Base-by-base conservation (phyloP, 2,888 invertebrate species). In the Nemotelus pantherinus region DNA sequence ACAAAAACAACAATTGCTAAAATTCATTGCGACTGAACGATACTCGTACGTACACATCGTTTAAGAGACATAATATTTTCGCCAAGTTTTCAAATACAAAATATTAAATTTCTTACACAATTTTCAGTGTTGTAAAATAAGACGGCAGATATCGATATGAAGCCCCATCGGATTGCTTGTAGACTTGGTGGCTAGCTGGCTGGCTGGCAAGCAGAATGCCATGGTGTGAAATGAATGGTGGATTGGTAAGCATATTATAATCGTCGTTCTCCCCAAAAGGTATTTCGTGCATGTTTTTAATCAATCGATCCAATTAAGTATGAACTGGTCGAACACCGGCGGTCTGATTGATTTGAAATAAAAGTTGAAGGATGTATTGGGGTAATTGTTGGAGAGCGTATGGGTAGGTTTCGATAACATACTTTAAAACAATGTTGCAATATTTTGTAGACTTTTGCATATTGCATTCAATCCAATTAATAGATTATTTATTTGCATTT, bases 101-200 rank as follows among this genome's bases (percentile, higher is more conserved):
- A 79, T 79, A 79, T 79, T 79, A 79, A 77, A 79, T 79, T 79
- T 79, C 79, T 77, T 79, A 79, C 79, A 79, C 79, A 79, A 79
- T 79, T 79, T 79, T 76, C 65, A 41, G 25, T 77, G 77, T 9
- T 74, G 79, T 79, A 79, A 78, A 78, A 78, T 77, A 79, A 78
- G 80, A 78, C 79, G 80, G 76, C 79, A 25, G 25, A 25, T 25
- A 74, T 79, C 77, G 72, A 79, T 79, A 79, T 70, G 74, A 80
- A 80, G 79, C 80, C 80, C 74, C 74, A 74, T 60, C 74, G 63
- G 60, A 72, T 72, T 70, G 70, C 55, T 41, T 70, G 53, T 67
- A 67, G 58, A 41, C 41, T 57, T 57, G 57, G 5, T 57, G 10
- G 57, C 57, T 57, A 10, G 57, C 5, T 25, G 57, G 57, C 25